These are phyloP conservation scores for Sebastes iracundus DNA, from an alignment of 2,797 vertebrate genomes.

Conservation along the genomic window DNA sequence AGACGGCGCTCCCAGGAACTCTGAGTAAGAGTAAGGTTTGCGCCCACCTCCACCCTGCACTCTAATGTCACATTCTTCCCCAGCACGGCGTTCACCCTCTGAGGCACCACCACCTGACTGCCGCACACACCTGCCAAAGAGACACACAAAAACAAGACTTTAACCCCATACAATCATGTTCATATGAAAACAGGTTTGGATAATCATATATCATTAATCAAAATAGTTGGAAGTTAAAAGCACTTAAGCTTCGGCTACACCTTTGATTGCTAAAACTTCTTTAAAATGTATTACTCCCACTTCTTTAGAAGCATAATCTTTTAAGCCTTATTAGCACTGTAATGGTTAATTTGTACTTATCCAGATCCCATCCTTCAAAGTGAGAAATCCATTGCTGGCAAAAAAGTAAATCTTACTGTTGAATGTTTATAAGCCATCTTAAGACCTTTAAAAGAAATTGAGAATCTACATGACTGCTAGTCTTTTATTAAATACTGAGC, in stretches of 20 bases:
- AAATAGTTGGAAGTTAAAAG: background rate
- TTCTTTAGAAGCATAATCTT: background rate
- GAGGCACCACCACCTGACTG: conserved; percentile 91
- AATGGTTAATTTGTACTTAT: background rate
- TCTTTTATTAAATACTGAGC: background rate
- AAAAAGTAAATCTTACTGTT: background rate
- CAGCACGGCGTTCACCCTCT: conserved; percentile 91
- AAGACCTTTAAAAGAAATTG: background rate
- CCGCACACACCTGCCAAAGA: conserved; percentile 85
- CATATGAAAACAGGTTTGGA: background rate
- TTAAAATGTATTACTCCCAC: background rate
- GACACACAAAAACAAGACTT: conserved; percentile 11
- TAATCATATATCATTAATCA: background rate
- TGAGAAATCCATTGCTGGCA: background rate
- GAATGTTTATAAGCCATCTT: background rate
- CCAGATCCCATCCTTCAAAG: background rate
- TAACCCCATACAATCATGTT: background rate
- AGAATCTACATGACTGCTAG: background rate
- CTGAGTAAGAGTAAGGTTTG: conserved; percentile 91
- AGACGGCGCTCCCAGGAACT: conserved; percentile 95
- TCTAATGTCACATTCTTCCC: conserved; percentile 95
- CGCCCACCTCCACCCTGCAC: conserved; percentile 92
- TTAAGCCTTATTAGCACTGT: background rate
- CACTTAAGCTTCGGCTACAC: background rate
- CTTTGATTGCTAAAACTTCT: background rate